Conservation (phyloP, 2,797 vertebrate species). For the Tauraco hartlaubi region DNA sequence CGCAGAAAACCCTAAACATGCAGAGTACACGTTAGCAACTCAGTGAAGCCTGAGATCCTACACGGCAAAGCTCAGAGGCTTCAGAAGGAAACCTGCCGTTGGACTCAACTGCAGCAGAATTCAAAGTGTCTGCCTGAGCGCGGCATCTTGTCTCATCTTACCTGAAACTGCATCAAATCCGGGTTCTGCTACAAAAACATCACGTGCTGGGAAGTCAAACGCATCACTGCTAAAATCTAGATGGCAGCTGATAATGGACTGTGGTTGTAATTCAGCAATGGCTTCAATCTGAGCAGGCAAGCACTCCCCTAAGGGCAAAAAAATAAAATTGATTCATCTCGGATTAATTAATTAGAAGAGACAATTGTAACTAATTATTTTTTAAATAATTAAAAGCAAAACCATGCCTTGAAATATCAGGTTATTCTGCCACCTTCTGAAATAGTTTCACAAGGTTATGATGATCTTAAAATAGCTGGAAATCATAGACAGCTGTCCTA, state of each 20-base stretch:
- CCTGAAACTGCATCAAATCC: conserved; percentile 87
- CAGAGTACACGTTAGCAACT: not conserved
- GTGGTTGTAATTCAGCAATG: conserved; percentile 84
- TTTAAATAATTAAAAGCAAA: not conserved
- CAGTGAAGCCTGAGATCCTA: not conserved
- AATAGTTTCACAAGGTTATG: not conserved
- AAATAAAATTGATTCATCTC: not conserved
- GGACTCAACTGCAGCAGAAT: not conserved
- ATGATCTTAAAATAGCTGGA: not conserved
- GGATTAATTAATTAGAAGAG: not conserved
- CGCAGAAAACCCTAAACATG: not conserved
- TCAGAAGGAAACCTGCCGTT: not conserved
- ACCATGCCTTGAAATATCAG: not conserved
- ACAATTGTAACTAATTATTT: not conserved
- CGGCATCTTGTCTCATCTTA: conserved; percentile 49
- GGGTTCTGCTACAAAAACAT: conserved; percentile 84
- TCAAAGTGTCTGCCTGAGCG: rapidly evolving
- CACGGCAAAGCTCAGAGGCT: not conserved
- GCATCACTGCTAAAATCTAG: conserved; percentile 85
- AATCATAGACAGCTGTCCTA: not conserved
- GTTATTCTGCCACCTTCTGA: not conserved
- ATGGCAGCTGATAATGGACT: conserved; percentile 86
- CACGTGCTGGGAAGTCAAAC: conserved; percentile 84
- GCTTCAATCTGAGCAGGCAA: conserved; percentile 83
- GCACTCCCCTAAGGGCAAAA: conserved; percentile 84